Evolutionary conservation across 2,888 invertebrate genomes (phyloP).

Genomic region (Phyto melanocephala): DNA sequence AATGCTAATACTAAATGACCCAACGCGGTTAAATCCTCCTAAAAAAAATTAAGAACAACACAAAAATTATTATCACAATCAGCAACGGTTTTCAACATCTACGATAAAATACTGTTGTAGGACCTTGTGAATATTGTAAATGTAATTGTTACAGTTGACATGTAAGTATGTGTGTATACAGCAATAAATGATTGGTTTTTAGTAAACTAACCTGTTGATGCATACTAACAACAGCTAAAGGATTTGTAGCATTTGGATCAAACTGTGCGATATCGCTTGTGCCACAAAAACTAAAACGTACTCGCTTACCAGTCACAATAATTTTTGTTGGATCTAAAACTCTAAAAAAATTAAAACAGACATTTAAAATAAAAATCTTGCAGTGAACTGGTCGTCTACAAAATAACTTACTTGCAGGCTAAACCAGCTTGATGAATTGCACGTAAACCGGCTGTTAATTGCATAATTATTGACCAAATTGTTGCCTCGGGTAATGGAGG

Average conservation of each 20-base stretch:
- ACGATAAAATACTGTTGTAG: no score
- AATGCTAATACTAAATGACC: constrained; percentile 94
- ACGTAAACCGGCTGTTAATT: constrained; percentile 94
- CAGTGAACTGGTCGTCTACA: background rate
- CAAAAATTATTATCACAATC: background rate
- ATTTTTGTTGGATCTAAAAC: constrained; percentile 96
- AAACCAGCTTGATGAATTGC: constrained; percentile 89
- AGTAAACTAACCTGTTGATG: constrained; percentile 82
- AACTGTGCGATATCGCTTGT: constrained; percentile 89
- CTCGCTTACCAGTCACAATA: constrained; percentile 87
- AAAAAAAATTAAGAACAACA: background rate
- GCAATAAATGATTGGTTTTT: no score
- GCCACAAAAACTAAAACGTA: constrained; percentile 89
- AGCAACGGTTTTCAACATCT: no score
- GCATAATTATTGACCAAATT: constrained; percentile 97
- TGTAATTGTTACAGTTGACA: no score
- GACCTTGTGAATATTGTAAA: no score
- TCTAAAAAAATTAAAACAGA: constrained; percentile 77
- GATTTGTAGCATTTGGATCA: constrained; percentile 85
- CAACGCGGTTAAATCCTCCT: constrained; percentile 93
- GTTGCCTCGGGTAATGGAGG: constrained; percentile 91
- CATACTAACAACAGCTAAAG: constrained; percentile 84
- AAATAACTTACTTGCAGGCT: constrained; percentile 82
- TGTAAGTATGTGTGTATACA: no score
- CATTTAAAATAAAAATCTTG: background rate